Evolutionary conservation across 1,140 invertebrate genomes (phyloP).

Genomic region (Ceratosolen fusciceps): DNA sequence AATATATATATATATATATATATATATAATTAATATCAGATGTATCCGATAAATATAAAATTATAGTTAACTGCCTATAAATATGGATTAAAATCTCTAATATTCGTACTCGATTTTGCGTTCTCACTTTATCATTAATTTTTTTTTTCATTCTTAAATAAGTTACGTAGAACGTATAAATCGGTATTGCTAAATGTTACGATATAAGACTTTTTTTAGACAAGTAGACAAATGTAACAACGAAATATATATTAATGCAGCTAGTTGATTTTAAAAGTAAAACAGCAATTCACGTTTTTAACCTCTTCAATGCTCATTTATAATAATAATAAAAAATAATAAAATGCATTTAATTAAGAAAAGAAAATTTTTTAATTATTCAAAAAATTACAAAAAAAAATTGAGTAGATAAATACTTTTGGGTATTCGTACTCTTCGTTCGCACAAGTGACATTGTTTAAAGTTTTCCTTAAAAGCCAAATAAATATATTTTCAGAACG

Average conservation of each 20-base stretch:
- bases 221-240: not conserved
- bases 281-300: no score
- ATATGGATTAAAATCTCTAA: conserved; percentile 6
- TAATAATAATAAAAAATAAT: no score
- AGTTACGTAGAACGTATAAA: not conserved
- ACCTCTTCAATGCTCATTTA: no score
- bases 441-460: no score
- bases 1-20: not conserved
- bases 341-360: no score
- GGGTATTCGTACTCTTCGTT: no score
- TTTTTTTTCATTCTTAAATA: not conserved
- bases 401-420: no score
- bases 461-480: no score
- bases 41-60: conserved; percentile 5
- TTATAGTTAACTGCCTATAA: conserved; percentile 7
- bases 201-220: not conserved
- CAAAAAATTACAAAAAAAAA: no score
- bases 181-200: not conserved
- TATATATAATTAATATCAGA: not conserved
- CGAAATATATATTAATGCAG: not conserved
- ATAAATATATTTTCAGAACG: no score
- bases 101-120: not conserved
- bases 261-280: no score
- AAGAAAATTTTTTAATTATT: no score
- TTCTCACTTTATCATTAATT: not conserved